phyloP scores from a whole-genome alignment of 2,113 vertebrate genomes.

The Antigone vipio region DNA sequence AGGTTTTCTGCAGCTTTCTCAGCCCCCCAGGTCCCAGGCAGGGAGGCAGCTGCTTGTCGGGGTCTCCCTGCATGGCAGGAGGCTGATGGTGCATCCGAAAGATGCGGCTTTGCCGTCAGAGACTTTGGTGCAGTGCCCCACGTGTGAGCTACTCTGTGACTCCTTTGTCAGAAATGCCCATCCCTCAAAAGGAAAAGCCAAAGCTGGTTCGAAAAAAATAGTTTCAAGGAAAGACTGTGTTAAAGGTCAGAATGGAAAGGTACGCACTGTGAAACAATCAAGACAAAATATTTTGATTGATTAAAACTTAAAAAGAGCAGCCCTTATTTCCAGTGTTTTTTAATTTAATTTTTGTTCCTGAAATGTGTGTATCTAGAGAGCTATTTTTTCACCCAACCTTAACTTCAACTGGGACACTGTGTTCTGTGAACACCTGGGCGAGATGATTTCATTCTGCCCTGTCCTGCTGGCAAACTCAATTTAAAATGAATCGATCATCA shows the following conservation, averaged over 20 bases:
- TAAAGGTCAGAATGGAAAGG: not conserved
- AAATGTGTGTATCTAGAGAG: not conserved
- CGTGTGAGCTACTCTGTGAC: fast-evolving
- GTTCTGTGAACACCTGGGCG: not conserved
- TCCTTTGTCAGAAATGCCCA: not conserved
- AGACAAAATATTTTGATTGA: not conserved
- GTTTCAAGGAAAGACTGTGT: not conserved
- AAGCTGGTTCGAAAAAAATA: not conserved
- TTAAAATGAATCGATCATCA: not conserved
- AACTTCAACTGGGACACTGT: not conserved
- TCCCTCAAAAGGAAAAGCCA: not conserved
- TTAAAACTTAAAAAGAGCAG: not conserved
- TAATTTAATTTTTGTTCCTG: not conserved
- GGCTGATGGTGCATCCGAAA: not conserved
- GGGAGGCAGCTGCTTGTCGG: not conserved
- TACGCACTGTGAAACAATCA: not conserved
- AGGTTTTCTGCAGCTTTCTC: not conserved
- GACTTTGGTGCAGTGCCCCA: not conserved
- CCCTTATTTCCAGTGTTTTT: not conserved
- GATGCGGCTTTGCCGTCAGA: not conserved
- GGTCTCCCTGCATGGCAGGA: not conserved
- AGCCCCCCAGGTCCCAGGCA: not conserved
- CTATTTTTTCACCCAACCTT: not conserved
- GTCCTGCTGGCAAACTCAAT: not conserved
- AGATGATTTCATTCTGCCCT: not conserved